Base-by-base conservation (phyloP, 2,113 vertebrate genomes). In the Pithys albifrons region DNA sequence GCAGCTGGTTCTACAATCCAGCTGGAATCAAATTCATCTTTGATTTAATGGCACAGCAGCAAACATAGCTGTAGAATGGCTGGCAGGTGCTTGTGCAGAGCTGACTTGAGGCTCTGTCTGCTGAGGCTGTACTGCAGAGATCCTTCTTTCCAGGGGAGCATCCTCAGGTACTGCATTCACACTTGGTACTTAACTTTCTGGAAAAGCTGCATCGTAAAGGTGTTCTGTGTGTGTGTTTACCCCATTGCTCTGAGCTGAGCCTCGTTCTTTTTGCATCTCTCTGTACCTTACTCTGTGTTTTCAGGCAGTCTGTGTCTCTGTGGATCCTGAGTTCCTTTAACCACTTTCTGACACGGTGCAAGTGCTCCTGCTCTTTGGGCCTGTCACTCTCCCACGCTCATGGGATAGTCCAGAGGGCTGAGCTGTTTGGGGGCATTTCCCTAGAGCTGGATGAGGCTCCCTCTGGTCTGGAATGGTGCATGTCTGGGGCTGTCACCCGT, bases 311-410 rank as follows among this genome's bases (percentile, higher is more conserved):
- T 61, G 31, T 74, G 19, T 62, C 35, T 70, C 45, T 1, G 0
- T 35, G 39, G 58, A 39, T 45, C 45, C 58, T 35, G 54, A 29
- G 49, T 39, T 86, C n/a, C 79, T 64, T 59, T 46, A 51, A 23
- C 25, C 2, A 0, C 6, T 0, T 33, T 64, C 48, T 69, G 19
- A 17, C 31, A 29, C 0, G 0, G 12, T 57, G 35, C 41, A 31
- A 9, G 23, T 23, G 33, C 46, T 39, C 4, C 49, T 0, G 0
- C 39, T 73, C 46, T 46, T 29, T 19, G 46, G 43, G 37, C 27
- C 33, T 29, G 62, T 79, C 41, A 5, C 20, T 23, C 29, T 55
- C 33, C 39, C 70, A 13, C 0, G 0, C 87, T 37, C 0, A 0
- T 46, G 20, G 77, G 12, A 3, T 33, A 3, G 39, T 41, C 29